Base-by-base conservation (phyloP, 2,888 invertebrate genomes). In the Craniophora ligustri region DNA sequence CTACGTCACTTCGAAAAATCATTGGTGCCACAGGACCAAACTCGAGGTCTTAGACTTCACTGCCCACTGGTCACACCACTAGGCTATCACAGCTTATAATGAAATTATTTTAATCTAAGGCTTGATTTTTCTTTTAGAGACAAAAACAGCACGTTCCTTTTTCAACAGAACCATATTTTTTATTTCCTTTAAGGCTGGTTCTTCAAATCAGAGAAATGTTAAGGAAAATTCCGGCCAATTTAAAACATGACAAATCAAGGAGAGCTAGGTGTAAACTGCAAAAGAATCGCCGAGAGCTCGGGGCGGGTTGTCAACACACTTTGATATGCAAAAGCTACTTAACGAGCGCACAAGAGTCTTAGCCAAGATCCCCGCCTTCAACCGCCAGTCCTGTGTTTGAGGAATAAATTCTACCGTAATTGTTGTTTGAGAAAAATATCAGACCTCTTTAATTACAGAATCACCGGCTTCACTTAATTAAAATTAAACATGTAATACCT, bases 321-420 rank as follows among this genome's bases (percentile, higher is more conserved):
- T 69, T 69, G 72, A 67, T 47, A 67, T 69, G 69, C 72, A 71
- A 71, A 69, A 60, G 50, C 63, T 48, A 54, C 56, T 57, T 69
- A 69, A 64, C 67, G 42, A 57, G 63, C 41, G 23, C 47, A 35
- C 16, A 56, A 60, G 32, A 44, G 46, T 49, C 55, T 46, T 28
- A 48, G 34, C 14, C 40, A 13, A 8, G 5, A 15, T 31, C 13
- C 11, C 8, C 38, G 36, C 32, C 19, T 45, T 26, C 42, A 13
- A 19, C 31, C 16, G 8, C 8, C 34, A 57, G 39, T 54, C 54
- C 10, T 53, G 35, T 35, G 47, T 66, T 64, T 59, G 47, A 45
- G 31, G 59, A 53, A 54, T 31, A 28, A 66, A 41, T 54, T 59
- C 16, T 36, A 8, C n/a, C 48, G 32, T 13, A 4, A 50, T 42